phyloP scores from a whole-genome alignment of 1,140 invertebrate genomes.

The Neodiprion virginianus region DNA sequence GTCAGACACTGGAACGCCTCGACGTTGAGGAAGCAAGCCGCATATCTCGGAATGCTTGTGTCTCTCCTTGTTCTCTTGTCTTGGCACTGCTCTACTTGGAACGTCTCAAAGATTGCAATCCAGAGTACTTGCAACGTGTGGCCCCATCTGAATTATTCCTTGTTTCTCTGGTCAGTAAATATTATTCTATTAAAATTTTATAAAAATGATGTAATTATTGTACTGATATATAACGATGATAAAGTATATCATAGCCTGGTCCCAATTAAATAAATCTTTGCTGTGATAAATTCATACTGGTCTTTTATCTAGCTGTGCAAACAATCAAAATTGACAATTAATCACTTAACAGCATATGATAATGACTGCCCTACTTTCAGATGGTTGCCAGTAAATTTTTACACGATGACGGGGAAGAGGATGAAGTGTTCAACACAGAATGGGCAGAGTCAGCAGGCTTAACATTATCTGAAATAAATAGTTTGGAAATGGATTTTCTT shows the following conservation, averaged over 20 bases:
- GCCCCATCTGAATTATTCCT: constrained; percentile 90
- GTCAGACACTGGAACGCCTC: constrained; percentile 78
- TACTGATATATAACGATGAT: neutral
- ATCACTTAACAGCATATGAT: neutral
- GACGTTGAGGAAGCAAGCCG: constrained; percentile 80
- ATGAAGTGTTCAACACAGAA: constrained; percentile 86
- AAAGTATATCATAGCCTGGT: neutral
- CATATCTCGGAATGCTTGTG: constrained; percentile 79
- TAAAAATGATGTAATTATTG: constrained; percentile 15
- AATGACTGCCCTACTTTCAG: constrained; percentile 63
- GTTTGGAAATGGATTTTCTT: constrained; percentile 88
- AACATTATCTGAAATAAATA: constrained; percentile 77
- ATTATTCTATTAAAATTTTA: constrained; percentile 21
- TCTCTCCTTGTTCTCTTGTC: constrained; percentile 85
- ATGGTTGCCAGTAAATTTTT: constrained; percentile 96
- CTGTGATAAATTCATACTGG: neutral
- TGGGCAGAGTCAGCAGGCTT: constrained; percentile 86
- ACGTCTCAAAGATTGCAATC: constrained; percentile 79
- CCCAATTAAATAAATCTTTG: neutral
- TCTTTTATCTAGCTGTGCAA: constrained; percentile 4
- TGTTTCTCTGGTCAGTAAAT: constrained; percentile 81
- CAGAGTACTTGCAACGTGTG: constrained; percentile 80
- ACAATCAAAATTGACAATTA: too few species aligned
- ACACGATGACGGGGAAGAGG: constrained; percentile 89
- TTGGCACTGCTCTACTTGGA: constrained; percentile 88